Evolutionary conservation across 2,113 vertebrate genomes (phyloP).

Genomic region (Lanius collurio): DNA sequence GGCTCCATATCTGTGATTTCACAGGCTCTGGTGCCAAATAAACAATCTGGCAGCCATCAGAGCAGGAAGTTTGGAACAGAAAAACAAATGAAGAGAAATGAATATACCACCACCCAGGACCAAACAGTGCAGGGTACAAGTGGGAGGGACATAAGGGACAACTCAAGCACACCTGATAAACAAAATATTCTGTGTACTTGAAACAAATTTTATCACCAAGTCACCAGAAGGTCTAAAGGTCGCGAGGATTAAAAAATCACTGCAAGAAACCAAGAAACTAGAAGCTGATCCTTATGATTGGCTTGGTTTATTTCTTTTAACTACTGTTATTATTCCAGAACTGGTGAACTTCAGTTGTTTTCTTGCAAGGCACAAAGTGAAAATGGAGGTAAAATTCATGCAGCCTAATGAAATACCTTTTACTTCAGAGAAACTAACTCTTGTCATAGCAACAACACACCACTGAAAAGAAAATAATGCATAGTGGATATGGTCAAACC

Average conservation of each 20-base stretch:
- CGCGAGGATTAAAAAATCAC: not conserved
- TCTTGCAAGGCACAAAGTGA: not conserved
- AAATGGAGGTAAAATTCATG: not conserved
- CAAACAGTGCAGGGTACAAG: not conserved
- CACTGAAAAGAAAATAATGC: not conserved
- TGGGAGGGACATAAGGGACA: not conserved
- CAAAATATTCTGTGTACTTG: not conserved
- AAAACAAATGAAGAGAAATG: fast-evolving
- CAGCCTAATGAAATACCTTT: not conserved
- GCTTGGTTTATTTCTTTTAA: not conserved
- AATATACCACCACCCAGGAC: not conserved
- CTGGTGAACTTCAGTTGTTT: not conserved
- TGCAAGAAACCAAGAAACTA: not conserved
- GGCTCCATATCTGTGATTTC: conserved; percentile 1
- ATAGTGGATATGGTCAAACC: fast-evolving
- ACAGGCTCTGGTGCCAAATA: not conserved
- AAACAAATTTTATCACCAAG: not conserved
- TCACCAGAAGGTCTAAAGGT: not conserved
- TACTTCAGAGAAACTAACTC: not conserved
- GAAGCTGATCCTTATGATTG: not conserved
- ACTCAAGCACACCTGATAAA: not conserved
- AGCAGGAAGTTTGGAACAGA: not conserved
- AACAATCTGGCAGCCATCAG: not conserved
- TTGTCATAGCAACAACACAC: not conserved
- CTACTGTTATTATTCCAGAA: not conserved